Base-by-base conservation (phyloP, 2,113 vertebrate species). In the Collichthys lucidus region DNA sequence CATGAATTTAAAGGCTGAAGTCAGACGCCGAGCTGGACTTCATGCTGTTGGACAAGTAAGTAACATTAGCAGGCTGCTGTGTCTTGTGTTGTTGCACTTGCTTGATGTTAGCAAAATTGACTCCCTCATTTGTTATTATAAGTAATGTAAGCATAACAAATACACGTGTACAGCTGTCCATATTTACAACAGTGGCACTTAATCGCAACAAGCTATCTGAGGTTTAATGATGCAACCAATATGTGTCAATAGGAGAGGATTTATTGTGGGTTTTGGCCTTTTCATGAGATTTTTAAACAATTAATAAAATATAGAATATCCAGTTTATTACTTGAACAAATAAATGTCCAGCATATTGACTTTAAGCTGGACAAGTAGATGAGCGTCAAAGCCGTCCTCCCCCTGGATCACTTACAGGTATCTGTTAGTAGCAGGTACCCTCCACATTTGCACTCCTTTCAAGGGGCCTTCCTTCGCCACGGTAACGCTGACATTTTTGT, bases 381-480 rank as follows among this genome's bases (percentile, higher is more conserved):
- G 24, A 73, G 8, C 16, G 24, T 56, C 8, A 42, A n/a, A 46
- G 11, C 8, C 20, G 12, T 17, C 24, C 1, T 1, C 24, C 26
- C 1, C 1, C 24, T n/a, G 20, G 0, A 40, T 77, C 24, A 94
- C 95, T 92, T 83, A 97, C 96, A 94, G 90, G 84, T 97, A 97
- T 88, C 90, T 91, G 86, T 96, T 96, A 9, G 96, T 95, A 26
- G 95, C 94, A 22, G 96, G 96, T 0, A 96, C 95, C 64, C 82
- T 94, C 97, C 97, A 97, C 71, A 94, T 92, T 62, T 98, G 97
- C 79, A 96, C 94, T 42, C 96, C 96, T 70, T 92, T 95, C 14
- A 97, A 82, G 1, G 83, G 84, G 15, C 94, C 95, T 3, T 96
- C 93, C 59, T 95, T 95, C 57, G 92, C 95, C 89, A 98, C 96